phyloP scores from a whole-genome alignment of 2,888 invertebrate genomes.

The Andrena hattorfiana region DNA sequence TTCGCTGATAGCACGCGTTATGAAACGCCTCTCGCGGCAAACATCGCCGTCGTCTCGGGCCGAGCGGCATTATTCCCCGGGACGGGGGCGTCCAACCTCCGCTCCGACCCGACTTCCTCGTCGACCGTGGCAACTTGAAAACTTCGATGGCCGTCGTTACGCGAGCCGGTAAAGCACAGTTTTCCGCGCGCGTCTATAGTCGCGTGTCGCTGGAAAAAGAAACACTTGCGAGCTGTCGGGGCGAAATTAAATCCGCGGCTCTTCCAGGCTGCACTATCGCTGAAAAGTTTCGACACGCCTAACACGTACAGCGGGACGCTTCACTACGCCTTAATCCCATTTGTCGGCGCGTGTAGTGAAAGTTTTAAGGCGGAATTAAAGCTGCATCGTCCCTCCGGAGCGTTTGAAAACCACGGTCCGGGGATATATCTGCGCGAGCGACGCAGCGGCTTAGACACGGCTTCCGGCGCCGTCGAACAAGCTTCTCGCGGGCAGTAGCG shows the following conservation, averaged over 20 bases:
- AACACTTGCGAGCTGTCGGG: neutral
- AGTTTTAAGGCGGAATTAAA: too few species aligned
- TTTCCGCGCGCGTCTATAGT: neutral
- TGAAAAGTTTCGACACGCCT: too few species aligned
- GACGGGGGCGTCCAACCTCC: neutral
- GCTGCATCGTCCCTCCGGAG: too few species aligned
- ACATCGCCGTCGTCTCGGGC: neutral
- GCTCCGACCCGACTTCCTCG: neutral
- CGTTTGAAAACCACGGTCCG: too few species aligned
- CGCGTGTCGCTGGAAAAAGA: neutral
- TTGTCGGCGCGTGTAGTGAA: too few species aligned
- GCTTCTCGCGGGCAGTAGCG: neutral
- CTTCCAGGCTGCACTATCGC: too few species aligned
- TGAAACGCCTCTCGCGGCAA: neutral
- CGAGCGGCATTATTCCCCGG: constrained; percentile 7
- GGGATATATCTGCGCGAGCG: too few species aligned
- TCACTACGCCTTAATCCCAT: too few species aligned
- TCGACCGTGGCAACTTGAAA: neutral
- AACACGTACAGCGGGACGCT: too few species aligned
- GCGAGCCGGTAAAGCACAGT: neutral
- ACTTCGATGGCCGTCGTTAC: constrained; percentile 16
- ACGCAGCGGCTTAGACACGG: neutral
- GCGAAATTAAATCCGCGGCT: constrained; percentile 16
- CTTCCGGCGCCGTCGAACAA: neutral
- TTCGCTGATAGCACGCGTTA: constrained; percentile 26